Evolutionary conservation across 37 sponge, comb jelly and placozoan genomes (phyloP).

Genomic region (Corticium candelabrum): DNA sequence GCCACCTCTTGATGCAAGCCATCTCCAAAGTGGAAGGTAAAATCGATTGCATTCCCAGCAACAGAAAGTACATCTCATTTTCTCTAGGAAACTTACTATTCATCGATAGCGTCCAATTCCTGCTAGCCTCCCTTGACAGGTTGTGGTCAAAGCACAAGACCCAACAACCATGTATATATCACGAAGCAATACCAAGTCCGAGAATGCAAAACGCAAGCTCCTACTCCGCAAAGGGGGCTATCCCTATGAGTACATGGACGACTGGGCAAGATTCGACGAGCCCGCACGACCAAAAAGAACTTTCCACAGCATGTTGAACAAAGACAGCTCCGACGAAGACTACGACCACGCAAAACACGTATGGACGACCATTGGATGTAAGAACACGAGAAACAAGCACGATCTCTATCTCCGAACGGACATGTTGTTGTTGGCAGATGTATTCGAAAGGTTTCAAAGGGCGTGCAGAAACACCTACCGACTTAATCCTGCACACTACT

Average conservation of each 20-base stretch:
- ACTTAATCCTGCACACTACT: constrained; percentile 18
- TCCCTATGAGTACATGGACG: constrained; percentile 15
- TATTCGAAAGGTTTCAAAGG: constrained; percentile 12
- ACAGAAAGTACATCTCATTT: too few species aligned
- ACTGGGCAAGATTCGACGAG: not conserved
- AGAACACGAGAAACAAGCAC: constrained; percentile 9
- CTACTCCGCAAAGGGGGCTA: constrained; percentile 9
- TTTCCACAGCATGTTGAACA: constrained; percentile 1
- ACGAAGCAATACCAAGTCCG: too few species aligned
- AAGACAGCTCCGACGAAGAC: constrained; percentile 7
- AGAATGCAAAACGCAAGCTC: too few species aligned
- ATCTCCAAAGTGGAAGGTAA: too few species aligned
- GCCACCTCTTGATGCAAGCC: too few species aligned
- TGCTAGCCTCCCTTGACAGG: too few species aligned
- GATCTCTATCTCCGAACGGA: constrained; percentile 17
- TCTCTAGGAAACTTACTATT: too few species aligned
- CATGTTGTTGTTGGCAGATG: constrained; percentile 2
- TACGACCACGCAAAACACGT: constrained; percentile 2
- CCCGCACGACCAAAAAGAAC: constrained; percentile 9
- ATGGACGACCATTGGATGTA: constrained; percentile 3
- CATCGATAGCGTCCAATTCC: too few species aligned
- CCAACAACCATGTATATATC: too few species aligned
- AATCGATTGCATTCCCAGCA: too few species aligned
- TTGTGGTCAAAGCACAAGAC: too few species aligned
- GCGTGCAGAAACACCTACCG: not conserved